A percentile compares a stretch with the other conserved stretches of the same genome.
Evolutionary conservation across 2,797 vertebrate genomes (phyloP).

Genomic region (Darevskia nairensis): DNA sequence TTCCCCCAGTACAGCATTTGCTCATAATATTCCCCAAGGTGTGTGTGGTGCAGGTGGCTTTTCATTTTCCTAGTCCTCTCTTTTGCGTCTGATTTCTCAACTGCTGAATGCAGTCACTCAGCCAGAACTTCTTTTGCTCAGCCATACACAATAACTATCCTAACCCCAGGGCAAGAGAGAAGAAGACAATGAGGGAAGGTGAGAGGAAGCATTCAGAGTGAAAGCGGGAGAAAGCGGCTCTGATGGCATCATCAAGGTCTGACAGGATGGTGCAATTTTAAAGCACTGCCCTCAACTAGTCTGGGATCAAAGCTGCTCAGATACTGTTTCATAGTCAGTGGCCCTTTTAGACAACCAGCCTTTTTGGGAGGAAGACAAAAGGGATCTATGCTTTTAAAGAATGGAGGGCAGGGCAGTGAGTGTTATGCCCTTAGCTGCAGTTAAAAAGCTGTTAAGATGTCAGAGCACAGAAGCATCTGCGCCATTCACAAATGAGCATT

Average conservation of each 20-base stretch:
- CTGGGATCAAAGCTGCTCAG: slow-evolving; percentile 43
- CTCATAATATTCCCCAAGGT: background rate
- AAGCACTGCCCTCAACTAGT: slow-evolving; percentile 22
- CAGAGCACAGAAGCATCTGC: accelerated
- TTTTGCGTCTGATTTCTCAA: slow-evolving; percentile 22
- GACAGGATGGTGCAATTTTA: slow-evolving; percentile 40
- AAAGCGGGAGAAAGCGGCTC: slow-evolving; percentile 36
- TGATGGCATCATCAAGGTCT: slow-evolving; percentile 31
- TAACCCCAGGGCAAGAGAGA: slow-evolving; percentile 29
- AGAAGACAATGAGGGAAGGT: slow-evolving; percentile 34
- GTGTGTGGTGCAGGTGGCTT: background rate
- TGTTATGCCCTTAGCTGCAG: background rate
- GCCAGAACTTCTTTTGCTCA: slow-evolving; percentile 42
- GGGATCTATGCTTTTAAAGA: background rate
- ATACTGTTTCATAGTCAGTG: slow-evolving; percentile 31
- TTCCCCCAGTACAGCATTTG: background rate
- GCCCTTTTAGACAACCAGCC: slow-evolving; percentile 19
- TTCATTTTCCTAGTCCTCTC: slow-evolving; percentile 18
- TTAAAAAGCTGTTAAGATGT: background rate
- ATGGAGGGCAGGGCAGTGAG: background rate
- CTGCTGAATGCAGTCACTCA: slow-evolving; percentile 32
- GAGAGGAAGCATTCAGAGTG: slow-evolving; percentile 37
- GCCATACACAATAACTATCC: slow-evolving; percentile 31
- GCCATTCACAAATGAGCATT: background rate
- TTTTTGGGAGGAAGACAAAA: slow-evolving; percentile 18